Base-by-base conservation (phyloP, 1,140 invertebrate species). In the Plodia interpunctella region DNA sequence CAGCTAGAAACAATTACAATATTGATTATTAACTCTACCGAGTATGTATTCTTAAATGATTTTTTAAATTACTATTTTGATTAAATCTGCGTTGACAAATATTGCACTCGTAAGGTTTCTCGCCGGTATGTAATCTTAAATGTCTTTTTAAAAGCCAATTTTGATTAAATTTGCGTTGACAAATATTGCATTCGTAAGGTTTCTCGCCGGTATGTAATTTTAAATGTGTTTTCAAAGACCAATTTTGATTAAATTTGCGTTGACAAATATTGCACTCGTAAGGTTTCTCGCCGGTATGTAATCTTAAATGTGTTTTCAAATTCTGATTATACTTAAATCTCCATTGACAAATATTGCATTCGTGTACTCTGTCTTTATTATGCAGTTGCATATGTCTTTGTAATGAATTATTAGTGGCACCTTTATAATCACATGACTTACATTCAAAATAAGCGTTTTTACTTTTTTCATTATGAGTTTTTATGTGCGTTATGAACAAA, bases 11-110 rank as follows among this genome's bases (percentile, higher is more conserved):
- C 49, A 49, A 18, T 5, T 49, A 6, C 5, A 17, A 11, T 19
- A 51, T 11, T 21, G 5, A 11, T n/a, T 51, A 94, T 0, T 92
- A 92, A 60, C 92, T 92, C 66, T 51, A 5, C 17, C 56, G 10
- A 5, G n/a, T n/a, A 25, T 58, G 49, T 32, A 5, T 20, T 49
- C 15, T 21, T 35, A 35, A 35, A 35, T 49, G 44, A 21, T 5
- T 19, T 49, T 57, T 21, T 11, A 13, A 25, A 57, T 57, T 11
- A 35, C 15, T 25, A 35, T 35, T 35, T 3, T 35, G 9, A 35
- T 2, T 13, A 35, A 3, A 35, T 35, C 9, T 35, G 2, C 13
- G 32, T 35, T 35, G 32, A 35, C 32, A 35, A 35, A 35, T 35
- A 35, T 35, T 35, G 32, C 32, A 35, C 10, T 35, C 32, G 9